Conservation (phyloP, 2,888 invertebrate species). For the Himalopsyche anomala region DNA sequence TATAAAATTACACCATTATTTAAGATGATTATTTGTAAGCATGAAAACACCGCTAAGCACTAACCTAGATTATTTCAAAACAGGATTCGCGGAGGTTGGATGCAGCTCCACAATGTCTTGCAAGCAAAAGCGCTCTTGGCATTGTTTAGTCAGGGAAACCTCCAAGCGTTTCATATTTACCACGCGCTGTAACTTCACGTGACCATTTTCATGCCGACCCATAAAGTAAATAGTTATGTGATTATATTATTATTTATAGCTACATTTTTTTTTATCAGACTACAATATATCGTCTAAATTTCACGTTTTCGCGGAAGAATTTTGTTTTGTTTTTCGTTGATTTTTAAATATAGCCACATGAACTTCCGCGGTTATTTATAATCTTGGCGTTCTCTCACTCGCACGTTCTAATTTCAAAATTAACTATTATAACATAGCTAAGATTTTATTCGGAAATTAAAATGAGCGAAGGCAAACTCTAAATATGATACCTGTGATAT, state of each 20-base stretch:
- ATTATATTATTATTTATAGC: too few species aligned
- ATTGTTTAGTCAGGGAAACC: background rate
- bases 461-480: too few species aligned
- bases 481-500: too few species aligned
- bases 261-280: too few species aligned
- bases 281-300: background rate
- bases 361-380: background rate
- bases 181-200: background rate
- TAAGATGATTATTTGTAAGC: background rate
- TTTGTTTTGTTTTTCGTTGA: constrained; percentile 8
- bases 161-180: background rate
- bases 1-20: too few species aligned
- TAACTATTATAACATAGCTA: too few species aligned
- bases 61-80: background rate
- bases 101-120: background rate
- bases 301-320: background rate
- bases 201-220: background rate
- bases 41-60: background rate
- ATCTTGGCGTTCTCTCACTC: background rate
- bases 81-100: background rate
- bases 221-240: too few species aligned
- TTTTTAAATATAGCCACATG: background rate
- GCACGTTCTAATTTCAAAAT: background rate
- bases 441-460: too few species aligned
- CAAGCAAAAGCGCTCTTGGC: constrained; percentile 26